phyloP scores from a whole-genome alignment of 2,113 vertebrate genomes.

The Furnarius figulus region DNA sequence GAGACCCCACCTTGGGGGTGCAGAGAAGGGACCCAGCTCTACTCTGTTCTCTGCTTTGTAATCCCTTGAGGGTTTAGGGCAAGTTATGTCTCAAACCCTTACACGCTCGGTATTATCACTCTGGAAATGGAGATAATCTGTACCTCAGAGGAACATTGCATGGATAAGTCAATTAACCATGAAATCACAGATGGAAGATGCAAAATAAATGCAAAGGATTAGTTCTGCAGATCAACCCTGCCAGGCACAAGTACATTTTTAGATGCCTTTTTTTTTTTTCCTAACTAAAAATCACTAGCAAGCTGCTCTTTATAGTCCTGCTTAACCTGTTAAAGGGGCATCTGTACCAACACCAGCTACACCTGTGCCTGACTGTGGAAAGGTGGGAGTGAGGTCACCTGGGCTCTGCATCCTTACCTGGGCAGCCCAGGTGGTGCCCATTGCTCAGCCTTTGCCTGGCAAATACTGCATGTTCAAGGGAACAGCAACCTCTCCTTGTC shows the following conservation, averaged over 20 bases:
- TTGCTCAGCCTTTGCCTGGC: not conserved
- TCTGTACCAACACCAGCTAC: fast-evolving
- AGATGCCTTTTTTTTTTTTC: fast-evolving
- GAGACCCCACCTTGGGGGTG: not conserved
- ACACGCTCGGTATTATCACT: not conserved
- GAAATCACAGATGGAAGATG: slow-evolving; percentile 59
- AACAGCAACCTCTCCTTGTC: not conserved
- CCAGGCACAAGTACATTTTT: slow-evolving; percentile 40
- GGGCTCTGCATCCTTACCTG: not conserved
- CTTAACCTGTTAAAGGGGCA: not conserved
- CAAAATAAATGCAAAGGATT: slow-evolving; percentile 42
- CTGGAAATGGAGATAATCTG: slow-evolving; percentile 28
- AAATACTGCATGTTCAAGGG: not conserved
- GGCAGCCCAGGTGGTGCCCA: not conserved
- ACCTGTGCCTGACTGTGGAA: not conserved
- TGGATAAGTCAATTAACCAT: slow-evolving; percentile 50
- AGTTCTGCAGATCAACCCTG: not conserved
- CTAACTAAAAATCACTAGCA: not conserved
- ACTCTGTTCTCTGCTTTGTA: not conserved
- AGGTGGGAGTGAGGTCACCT: not conserved
- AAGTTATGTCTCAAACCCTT: not conserved
- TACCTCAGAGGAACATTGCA: slow-evolving; percentile 24
- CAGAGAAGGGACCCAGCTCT: not conserved
- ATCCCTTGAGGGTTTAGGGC: not conserved
- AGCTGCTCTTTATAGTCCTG: not conserved